These are phyloP conservation scores for Siniperca obscura DNA, from an alignment of 2,797 vertebrate species.

Conservation along the genomic window DNA sequence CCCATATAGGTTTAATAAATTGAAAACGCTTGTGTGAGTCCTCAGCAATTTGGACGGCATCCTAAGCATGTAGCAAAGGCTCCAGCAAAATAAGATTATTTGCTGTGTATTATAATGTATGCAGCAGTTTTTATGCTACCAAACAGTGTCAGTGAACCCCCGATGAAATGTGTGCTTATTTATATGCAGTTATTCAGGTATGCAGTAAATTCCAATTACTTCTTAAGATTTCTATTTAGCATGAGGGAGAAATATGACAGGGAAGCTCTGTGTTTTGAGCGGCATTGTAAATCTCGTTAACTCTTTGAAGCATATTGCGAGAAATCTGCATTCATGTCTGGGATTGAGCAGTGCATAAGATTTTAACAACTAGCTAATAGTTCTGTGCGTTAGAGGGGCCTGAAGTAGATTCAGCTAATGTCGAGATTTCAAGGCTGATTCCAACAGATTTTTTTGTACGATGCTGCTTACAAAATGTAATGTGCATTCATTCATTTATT, in stretches of 20 bases:
- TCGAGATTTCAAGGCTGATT: conserved; percentile 34
- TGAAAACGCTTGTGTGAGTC: conserved; percentile 85
- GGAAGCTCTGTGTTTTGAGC: conserved; percentile 81
- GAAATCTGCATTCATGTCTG: conserved; percentile 74
- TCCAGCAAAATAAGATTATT: conserved; percentile 83
- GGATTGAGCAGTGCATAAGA: conserved; percentile 42
- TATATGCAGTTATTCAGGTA: conserved; percentile 93
- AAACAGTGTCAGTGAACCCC: conserved; percentile 83
- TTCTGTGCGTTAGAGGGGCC: conserved; percentile 3
- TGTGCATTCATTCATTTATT: not conserved
- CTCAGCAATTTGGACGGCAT: conserved; percentile 83
- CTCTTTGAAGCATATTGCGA: conserved; percentile 71
- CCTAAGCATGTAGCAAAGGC: conserved; percentile 76
- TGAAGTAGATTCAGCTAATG: conserved; percentile 7
- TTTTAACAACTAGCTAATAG: conserved; percentile 70
- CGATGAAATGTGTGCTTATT: conserved; percentile 86
- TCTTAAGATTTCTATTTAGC: conserved; percentile 92
- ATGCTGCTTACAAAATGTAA: not conserved
- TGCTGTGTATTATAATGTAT: conserved; percentile 84
- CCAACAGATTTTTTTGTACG: conserved; percentile 14
- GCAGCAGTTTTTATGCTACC: conserved; percentile 81
- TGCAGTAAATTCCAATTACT: conserved; percentile 93
- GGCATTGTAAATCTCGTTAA: conserved; percentile 85
- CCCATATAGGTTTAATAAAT: conserved; percentile 84
- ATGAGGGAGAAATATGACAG: conserved; percentile 77